Evolutionary conservation across 2,797 vertebrate genomes (phyloP).

Genomic region (Pteropus rufus): DNA sequence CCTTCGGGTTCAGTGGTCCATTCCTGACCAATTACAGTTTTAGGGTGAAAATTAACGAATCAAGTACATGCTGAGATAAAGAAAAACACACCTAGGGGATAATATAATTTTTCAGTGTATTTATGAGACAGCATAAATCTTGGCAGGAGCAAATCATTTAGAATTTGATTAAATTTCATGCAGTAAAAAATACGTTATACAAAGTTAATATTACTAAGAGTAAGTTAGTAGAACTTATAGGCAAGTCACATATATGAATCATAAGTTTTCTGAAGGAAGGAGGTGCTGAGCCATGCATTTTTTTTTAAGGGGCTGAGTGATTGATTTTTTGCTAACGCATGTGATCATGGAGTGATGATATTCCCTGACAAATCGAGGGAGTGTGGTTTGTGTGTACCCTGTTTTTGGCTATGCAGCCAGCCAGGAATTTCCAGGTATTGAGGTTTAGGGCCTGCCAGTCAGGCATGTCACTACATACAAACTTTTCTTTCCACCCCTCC

Average conservation of each 20-base stretch:
- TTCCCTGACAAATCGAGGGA: neutral
- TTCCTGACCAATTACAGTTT: neutral
- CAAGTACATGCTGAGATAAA: neutral
- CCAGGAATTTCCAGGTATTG: neutral
- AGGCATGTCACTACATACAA: neutral
- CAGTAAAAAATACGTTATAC: neutral
- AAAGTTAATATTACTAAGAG: neutral
- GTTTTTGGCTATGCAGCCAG: neutral
- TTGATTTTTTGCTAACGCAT: neutral
- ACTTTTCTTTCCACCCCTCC: neutral
- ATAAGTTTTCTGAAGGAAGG: neutral
- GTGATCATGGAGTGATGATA: too few species aligned
- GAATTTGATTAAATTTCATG: slow-evolving; percentile 3
- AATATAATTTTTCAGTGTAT: neutral
- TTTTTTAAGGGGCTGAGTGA: neutral
- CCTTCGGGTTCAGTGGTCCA: neutral
- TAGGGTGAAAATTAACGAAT: neutral
- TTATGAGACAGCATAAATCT: neutral
- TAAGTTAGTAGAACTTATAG: neutral
- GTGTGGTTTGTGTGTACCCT: neutral
- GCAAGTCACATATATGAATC: neutral
- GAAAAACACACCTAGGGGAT: neutral
- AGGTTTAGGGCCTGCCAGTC: neutral
- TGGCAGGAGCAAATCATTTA: neutral
- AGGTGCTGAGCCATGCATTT: neutral